A percentile compares a stretch with the other conserved stretches of the same genome.
phyloP scores from a whole-genome alignment of 1,140 invertebrate species.

The Polypedilum pembai region DNA sequence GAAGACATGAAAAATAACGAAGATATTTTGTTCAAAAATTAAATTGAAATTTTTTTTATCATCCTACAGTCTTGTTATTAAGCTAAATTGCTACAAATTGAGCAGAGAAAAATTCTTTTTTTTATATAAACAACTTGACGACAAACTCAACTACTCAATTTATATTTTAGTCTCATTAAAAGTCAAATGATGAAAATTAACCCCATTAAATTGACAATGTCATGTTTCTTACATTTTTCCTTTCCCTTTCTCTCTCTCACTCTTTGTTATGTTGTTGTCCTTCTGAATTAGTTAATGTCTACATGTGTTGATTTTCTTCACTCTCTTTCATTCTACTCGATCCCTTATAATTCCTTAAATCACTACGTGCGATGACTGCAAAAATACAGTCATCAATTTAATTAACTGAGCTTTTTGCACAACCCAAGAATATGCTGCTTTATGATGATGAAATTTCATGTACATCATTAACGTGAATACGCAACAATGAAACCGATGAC shows the following conservation, averaged over 20 bases:
- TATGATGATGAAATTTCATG: background rate
- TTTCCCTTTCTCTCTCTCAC: no score
- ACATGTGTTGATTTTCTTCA: slow-evolving; percentile 12
- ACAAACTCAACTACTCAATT: background rate
- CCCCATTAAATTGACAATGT: background rate
- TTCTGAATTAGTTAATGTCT: background rate
- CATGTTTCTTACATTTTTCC: no score
- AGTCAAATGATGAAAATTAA: background rate
- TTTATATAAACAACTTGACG: no score
- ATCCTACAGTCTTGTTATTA: no score
- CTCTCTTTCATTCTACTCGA: background rate
- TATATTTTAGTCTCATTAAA: background rate
- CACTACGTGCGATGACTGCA: background rate
- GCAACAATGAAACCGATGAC: background rate
- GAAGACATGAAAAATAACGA: no score
- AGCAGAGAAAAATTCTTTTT: no score
- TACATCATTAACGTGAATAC: background rate
- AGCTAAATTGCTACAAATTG: no score
- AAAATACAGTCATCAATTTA: background rate
- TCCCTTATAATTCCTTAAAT: slow-evolving; percentile 2
- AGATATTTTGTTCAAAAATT: no score
- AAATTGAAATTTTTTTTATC: no score
- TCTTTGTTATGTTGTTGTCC: background rate
- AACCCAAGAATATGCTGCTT: background rate
- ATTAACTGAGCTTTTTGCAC: slow-evolving; percentile 3